Conservation (phyloP, 2,113 vertebrate species). For the Otis tarda region DNA sequence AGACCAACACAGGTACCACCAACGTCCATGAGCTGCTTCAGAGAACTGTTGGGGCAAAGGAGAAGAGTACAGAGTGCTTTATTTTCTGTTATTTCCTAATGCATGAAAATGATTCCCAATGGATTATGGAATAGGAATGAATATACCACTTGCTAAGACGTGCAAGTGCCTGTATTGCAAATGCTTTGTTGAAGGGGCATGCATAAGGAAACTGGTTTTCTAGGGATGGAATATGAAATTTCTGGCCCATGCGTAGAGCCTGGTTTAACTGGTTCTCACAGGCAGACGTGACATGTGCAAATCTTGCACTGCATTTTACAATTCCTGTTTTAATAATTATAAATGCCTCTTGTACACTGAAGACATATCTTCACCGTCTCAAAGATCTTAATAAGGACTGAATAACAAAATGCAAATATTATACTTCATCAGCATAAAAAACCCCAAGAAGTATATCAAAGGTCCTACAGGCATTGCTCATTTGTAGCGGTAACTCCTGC, state of each 20-base stretch:
- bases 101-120: no score
- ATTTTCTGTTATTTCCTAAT: no score
- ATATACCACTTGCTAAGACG: not conserved
- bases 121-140: no score
- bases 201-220: not conserved
- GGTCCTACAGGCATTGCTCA: constrained; percentile 10
- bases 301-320: not conserved
- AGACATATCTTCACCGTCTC: not conserved
- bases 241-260: not conserved
- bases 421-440: constrained; percentile 22
- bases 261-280: not conserved
- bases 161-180: not conserved
- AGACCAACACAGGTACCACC: not conserved
- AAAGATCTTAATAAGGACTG: not conserved
- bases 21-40: not conserved
- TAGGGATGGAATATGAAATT: not conserved
- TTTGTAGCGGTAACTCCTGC: constrained; percentile 5
- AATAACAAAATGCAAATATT: constrained; percentile 14
- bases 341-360: not conserved
- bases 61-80: not conserved
- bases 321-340: not conserved
- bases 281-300: not conserved
- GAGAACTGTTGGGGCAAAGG: not conserved
- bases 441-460: not conserved
- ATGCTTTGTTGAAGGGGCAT: not conserved